A percentile compares a stretch with the other conserved stretches of the same genome.
Evolutionary conservation across 2,797 vertebrate species (phyloP).

Genomic region (Sebastolobus altivelis): DNA sequence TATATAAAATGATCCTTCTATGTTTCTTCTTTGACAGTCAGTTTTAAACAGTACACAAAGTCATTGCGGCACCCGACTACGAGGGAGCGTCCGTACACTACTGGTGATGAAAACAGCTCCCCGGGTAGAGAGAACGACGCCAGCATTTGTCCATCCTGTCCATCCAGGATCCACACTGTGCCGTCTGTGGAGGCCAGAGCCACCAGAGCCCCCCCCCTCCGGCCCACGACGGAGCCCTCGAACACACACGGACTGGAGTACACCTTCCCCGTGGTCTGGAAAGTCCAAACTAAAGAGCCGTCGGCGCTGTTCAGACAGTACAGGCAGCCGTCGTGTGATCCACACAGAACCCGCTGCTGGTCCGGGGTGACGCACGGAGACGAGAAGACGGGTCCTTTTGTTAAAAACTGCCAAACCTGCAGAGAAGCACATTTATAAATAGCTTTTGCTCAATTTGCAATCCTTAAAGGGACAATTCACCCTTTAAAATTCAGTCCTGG

Average conservation of each 20-base stretch:
- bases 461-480: background rate
- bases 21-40: slow-evolving; percentile 55
- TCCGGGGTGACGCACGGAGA: slow-evolving; percentile 88
- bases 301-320: slow-evolving; percentile 88
- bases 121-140: slow-evolving; percentile 85
- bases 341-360: slow-evolving; percentile 86
- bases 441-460: background rate
- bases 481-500: background rate
- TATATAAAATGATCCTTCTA: slow-evolving; percentile 8
- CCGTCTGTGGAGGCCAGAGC: slow-evolving; percentile 92
- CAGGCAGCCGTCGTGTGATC: slow-evolving; percentile 91
- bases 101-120: slow-evolving; percentile 94
- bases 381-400: slow-evolving; percentile 93
- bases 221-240: slow-evolving; percentile 61
- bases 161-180: slow-evolving; percentile 91
- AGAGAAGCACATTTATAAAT: slow-evolving; percentile 17
- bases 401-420: slow-evolving; percentile 92
- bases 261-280: slow-evolving; percentile 88
- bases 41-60: slow-evolving; percentile 92
- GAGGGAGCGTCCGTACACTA: slow-evolving; percentile 85
- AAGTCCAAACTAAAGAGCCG: slow-evolving; percentile 91
- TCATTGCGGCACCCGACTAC: slow-evolving; percentile 96
- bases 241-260: slow-evolving; percentile 92
- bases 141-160: slow-evolving; percentile 79
- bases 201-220: slow-evolving; percentile 79